Percentiles rank a stretch among this genome's conserved stretches.
phyloP scores from a whole-genome alignment of 2,888 invertebrate species.

The Drosophila subsilvestris region DNA sequence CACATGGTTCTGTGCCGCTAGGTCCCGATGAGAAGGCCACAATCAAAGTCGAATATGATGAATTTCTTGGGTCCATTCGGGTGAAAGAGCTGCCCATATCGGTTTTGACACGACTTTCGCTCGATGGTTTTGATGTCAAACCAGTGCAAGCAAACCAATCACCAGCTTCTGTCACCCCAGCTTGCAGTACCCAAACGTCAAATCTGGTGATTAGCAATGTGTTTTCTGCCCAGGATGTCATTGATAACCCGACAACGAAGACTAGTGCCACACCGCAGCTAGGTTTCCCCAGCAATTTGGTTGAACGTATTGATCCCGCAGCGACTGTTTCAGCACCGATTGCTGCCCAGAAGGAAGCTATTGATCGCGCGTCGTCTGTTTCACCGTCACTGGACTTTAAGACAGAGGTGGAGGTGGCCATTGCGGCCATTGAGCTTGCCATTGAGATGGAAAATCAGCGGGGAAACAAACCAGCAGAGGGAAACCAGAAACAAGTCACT shows the following conservation, averaged over 20 bases:
- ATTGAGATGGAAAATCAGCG: background rate
- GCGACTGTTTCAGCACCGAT: background rate
- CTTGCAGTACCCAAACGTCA: background rate
- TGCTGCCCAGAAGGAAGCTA: background rate
- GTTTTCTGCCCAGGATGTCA: background rate
- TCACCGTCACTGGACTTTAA: background rate
- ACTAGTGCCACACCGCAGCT: background rate
- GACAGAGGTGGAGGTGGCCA: background rate
- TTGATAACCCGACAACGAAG: background rate
- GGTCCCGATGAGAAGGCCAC: background rate
- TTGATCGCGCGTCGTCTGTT: background rate
- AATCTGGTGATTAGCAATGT: constrained; percentile 28
- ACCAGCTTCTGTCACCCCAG: background rate
- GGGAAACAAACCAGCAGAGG: background rate
- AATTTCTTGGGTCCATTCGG: constrained; percentile 58
- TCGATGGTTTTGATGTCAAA: too few species aligned
- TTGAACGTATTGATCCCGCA: background rate
- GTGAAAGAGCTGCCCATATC: constrained; percentile 51
- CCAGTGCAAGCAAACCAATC: background rate
- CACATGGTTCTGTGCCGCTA: constrained; percentile 26
- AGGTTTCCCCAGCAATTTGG: too few species aligned
- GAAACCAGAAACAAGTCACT: background rate
- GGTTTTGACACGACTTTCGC: background rate
- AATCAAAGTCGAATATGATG: constrained; percentile 52
- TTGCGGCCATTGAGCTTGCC: background rate